Evolutionary conservation across 2,888 invertebrate species (phyloP).

Genomic region (Pachydiplax longipennis): DNA sequence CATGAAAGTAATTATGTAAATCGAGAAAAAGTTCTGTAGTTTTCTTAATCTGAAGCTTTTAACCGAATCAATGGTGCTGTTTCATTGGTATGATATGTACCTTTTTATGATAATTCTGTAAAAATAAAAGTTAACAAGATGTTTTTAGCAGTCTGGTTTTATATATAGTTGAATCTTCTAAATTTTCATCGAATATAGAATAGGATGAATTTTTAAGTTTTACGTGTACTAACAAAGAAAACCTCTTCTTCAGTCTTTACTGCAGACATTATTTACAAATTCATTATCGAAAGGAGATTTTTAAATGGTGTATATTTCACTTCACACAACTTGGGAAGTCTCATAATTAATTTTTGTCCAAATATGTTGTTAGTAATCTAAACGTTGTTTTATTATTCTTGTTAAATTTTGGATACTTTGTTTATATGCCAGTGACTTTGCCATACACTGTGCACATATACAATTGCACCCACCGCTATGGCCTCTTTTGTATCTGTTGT

Average conservation of each 20-base stretch:
- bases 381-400: constrained; percentile 9
- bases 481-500: not conserved
- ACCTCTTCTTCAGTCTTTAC: too few species aligned
- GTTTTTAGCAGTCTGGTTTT: not conserved
- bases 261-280: too few species aligned
- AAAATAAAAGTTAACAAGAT: not conserved
- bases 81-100: not conserved
- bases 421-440: constrained; percentile 4
- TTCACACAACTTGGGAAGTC: not conserved
- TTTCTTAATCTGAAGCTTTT: not conserved
- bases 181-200: not conserved
- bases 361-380: constrained; percentile 14
- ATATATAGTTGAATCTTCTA: not conserved
- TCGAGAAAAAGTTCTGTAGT: not conserved
- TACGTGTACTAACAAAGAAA: not conserved
- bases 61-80: not conserved
- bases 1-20: not conserved
- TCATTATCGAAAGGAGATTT: not conserved
- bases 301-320: not conserved
- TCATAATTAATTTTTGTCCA: constrained; percentile 3
- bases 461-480: constrained; percentile 30
- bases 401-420: not conserved
- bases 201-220: not conserved
- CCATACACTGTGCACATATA: not conserved
- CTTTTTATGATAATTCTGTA: not conserved